Percentiles rank a stretch among this genome's conserved stretches.
phyloP scores from a whole-genome alignment of 1,140 invertebrate genomes.

The Macrocentrus cingulum region DNA sequence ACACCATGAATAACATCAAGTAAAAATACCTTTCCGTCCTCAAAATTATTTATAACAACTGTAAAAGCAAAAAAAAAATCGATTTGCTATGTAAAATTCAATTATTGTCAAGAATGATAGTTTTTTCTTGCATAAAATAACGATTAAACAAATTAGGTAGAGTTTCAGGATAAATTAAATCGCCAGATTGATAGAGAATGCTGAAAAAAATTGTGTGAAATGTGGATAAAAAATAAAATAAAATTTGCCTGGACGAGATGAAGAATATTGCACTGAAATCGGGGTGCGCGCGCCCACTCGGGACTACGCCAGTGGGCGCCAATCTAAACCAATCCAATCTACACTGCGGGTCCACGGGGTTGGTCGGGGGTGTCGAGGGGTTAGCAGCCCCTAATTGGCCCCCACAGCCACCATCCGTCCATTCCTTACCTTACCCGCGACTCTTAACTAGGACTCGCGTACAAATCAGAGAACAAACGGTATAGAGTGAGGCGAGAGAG shows the following conservation, averaged over 20 bases:
- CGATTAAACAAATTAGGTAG: no score
- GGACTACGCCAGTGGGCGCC: slow-evolving; percentile 39
- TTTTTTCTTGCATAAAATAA: no score
- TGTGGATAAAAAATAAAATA: slow-evolving; percentile 4
- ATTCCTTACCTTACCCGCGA: slow-evolving; percentile 36
- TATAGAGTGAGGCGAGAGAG: slow-evolving; percentile 37
- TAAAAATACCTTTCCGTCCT: no score
- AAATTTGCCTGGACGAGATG: neutral
- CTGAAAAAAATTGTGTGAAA: no score
- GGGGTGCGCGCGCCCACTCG: slow-evolving; percentile 29
- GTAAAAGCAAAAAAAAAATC: no score
- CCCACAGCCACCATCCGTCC: slow-evolving; percentile 39
- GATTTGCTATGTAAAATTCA: no score
- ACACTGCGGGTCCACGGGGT: slow-evolving; percentile 40
- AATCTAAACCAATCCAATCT: slow-evolving; percentile 52
- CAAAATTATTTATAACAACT: no score
- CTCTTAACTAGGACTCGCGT: slow-evolving; percentile 35
- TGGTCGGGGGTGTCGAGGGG: slow-evolving; percentile 41
- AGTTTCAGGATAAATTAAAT: no score
- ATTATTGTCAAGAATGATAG: no score
- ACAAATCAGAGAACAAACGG: slow-evolving; percentile 38
- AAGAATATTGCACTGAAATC: slow-evolving; percentile 27
- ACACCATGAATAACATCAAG: no score
- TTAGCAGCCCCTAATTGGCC: slow-evolving; percentile 46
- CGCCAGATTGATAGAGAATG: no score